Base-by-base conservation (phyloP, 2,888 invertebrate species). In the Drosophila bunnanda region DNA sequence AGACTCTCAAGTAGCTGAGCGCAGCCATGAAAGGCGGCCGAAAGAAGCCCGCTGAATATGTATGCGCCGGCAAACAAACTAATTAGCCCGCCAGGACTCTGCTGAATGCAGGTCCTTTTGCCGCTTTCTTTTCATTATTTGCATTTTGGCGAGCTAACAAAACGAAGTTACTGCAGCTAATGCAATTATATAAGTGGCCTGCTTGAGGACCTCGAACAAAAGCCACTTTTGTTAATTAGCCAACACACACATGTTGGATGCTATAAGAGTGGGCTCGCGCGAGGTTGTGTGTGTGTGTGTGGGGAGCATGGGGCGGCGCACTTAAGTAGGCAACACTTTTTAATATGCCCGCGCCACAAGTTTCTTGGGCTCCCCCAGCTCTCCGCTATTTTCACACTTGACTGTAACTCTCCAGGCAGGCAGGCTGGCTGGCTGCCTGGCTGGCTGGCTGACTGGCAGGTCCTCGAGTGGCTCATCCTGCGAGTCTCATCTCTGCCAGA, bases 181-280 rank as follows among this genome's bases (percentile, higher is more conserved):
- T 86, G 85, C 89, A 89, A 88, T 86, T 86, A 85, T 80, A 89
- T 75, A 82, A 85, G 85, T 82, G 79, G 62, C 75, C 55, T 76
- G 76, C 75, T 75, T 75, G 58, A 75, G 61, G 75, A 58, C 72
- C 72, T 57, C 77, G 65, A 57, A 82, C 80, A 82, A 78, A 80
- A 67, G 73, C 60, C 84, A 83, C 89, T 86, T 82, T 79, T 78
- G 84, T 81, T 88, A 84, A 84, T 84, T 84, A 84, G 87, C 81
- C 72, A 75, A 72, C 78, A 80, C 59, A 62, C 44, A 25, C 48
- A 41, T 22, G 53, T 46, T 59, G 44, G 46, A 22, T 25, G 22
- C 28, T 30, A 43, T 52, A 43, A 15, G 38, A 22, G 10, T 43
- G 43, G 43, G 43, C 43, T 15, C 15, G 15, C 8, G 43, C 4